Conservation (phyloP, 2,888 invertebrate species). For the Calliopum simillimum region DNA sequence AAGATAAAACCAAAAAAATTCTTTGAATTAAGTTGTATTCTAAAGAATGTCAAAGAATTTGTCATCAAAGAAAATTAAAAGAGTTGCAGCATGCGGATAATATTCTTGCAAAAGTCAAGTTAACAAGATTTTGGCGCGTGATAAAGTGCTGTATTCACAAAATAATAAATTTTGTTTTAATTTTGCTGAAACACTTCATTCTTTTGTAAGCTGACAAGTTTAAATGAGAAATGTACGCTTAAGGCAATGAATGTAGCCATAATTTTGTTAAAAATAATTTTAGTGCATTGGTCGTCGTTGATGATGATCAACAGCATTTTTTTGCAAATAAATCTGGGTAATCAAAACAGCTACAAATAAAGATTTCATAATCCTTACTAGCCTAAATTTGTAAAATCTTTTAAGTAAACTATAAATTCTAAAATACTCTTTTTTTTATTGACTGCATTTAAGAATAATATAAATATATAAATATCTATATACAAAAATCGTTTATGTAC, state of each 20-base stretch:
- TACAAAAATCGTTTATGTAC: too few species aligned
- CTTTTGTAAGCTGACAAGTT: constrained; percentile 13
- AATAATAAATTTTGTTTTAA: background rate
- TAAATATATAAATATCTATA: too few species aligned
- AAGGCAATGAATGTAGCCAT: background rate
- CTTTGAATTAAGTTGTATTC: too few species aligned
- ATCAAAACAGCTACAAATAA: background rate
- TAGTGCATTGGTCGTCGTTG: too few species aligned
- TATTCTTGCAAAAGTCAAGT: background rate
- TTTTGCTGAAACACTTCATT: background rate
- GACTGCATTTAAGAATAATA: too few species aligned
- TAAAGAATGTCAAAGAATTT: background rate
- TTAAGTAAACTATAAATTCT: too few species aligned
- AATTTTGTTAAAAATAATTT: background rate
- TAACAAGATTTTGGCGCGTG: background rate
- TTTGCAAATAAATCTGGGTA: constrained; percentile 23
- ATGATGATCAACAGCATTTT: background rate
- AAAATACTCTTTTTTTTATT: too few species aligned
- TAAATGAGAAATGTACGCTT: background rate
- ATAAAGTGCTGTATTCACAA: background rate
- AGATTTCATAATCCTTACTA: too few species aligned
- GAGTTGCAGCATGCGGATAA: background rate
- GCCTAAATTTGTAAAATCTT: too few species aligned
- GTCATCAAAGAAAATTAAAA: background rate
- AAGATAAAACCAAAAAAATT: too few species aligned